These are phyloP conservation scores for Pollenia labialis DNA, from an alignment of 2,888 invertebrate genomes.

Conservation along the genomic window DNA sequence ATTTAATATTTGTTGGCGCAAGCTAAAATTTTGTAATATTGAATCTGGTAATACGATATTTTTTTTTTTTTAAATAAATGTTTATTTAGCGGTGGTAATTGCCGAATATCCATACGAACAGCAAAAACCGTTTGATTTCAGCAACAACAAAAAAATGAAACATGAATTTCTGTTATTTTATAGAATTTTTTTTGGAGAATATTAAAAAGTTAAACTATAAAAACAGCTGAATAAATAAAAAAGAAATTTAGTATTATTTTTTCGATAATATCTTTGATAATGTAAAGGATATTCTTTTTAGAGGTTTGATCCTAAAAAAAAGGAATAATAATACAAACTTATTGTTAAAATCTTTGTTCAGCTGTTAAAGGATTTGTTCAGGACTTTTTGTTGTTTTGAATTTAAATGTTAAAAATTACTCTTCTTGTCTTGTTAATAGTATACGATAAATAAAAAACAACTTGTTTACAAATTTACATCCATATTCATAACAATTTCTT, in stretches of 20 bases:
- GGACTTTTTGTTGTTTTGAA: no score
- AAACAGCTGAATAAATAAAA: constrained; percentile 59
- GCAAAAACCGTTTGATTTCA: constrained; percentile 28
- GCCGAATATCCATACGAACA: constrained; percentile 46
- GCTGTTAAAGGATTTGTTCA: constrained; percentile 5
- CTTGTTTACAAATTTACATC: no score
- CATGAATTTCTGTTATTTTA: constrained; percentile 45
- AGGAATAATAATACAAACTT: constrained; percentile 4
- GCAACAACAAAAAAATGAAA: constrained; percentile 47
- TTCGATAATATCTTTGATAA: constrained; percentile 7
- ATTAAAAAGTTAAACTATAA: constrained; percentile 20
- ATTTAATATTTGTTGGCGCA: constrained; percentile 67
- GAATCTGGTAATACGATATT: constrained; percentile 79
- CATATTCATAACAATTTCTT: no score
- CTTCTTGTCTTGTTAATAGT: no score
- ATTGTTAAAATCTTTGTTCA: background rate
- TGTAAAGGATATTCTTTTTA: constrained; percentile 18
- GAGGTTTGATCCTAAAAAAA: constrained; percentile 13
- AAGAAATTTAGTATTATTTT: background rate
- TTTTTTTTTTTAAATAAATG: constrained; percentile 77
- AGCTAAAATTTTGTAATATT: constrained; percentile 61
- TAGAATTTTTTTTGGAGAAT: constrained; percentile 7
- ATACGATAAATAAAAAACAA: no score
- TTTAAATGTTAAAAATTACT: no score
- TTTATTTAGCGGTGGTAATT: constrained; percentile 77